Percentiles rank a stretch among this genome's conserved stretches.
Conservation (phyloP, 2,888 invertebrate species). For the Microdon myrmicae region DNA sequence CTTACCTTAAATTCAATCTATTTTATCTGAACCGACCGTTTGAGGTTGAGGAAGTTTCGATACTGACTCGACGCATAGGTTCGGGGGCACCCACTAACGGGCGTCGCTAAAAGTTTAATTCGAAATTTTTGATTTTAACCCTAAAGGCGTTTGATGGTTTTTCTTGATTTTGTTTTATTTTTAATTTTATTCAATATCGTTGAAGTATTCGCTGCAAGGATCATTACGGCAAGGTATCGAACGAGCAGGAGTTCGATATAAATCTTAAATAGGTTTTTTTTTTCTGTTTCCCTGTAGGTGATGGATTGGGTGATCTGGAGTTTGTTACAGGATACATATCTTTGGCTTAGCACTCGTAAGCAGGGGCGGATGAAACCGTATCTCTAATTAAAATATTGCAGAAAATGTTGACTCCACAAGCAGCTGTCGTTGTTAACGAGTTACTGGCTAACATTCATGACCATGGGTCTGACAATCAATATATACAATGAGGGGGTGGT, state of each 20-base stretch:
- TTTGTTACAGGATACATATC: no score
- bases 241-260: constrained; percentile 27
- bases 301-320: no score
- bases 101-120: constrained; percentile 16
- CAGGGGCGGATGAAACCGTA: constrained; percentile 3
- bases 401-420: not conserved
- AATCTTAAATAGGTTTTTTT: constrained; percentile 22
- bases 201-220: constrained; percentile 3
- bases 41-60: constrained; percentile 10
- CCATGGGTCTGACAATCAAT: not conserved
- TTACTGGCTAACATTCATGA: not conserved
- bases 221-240: not conserved
- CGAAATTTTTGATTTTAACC: constrained; percentile 19
- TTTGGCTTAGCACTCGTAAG: no score
- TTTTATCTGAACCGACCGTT: constrained; percentile 11
- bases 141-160: constrained; percentile 7
- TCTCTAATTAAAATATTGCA: constrained; percentile 10
- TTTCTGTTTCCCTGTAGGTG: not conserved
- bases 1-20: constrained; percentile 28
- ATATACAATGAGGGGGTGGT: no score
- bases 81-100: no score
- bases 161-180: not conserved
- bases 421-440: constrained; percentile 1
- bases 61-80: constrained; percentile 3
- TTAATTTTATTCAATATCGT: no score